Base-by-base conservation (phyloP, 2,888 invertebrate genomes). In the Diplolepis rosae region DNA sequence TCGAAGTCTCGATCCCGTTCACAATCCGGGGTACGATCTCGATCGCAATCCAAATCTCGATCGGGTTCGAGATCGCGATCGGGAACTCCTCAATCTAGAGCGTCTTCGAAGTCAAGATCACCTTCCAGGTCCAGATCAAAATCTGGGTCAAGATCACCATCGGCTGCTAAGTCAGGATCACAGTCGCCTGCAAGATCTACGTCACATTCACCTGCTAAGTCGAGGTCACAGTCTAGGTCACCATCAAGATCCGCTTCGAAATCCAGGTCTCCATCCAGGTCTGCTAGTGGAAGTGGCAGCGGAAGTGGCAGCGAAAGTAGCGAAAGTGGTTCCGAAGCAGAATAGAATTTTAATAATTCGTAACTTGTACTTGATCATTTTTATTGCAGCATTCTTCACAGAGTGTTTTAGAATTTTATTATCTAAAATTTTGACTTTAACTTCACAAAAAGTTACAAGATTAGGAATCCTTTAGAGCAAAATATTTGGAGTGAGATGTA, bases 301-400 rank as follows among this genome's bases (percentile, higher is more conserved):
- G 87, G 81, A 0, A 87, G 85, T 69, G 86, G 81, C 2, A 87
- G 87, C 70, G 86, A 80, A 27, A 84, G 85, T 72, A 87, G 87
- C 70, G 74, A 72, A 48, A 73, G 71, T 18, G 75, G 75, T 4
- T 77, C 77, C 2, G 75, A 75, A 56, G 75, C 75, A 39, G 73
- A 77, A 68, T 77, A 54, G 71, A 69, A 32, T 15, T 50, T 50
- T 50, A 50, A 13, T 11, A 22, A 50, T 22, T 50, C 22, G 13
- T 24, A 11, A 24, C 18, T n/a, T 45, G 5, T 2, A 15, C 2
- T 28, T n/a, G 28, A 52, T 45, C 3, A 24, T 24, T 52, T 52
- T 54, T 54, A 54, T 45, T 7, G 3, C 7, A 45, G 45, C 18
- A 45, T 45, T 45, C 15, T 45, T 45, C 15, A 9, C 6, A 2